Percentiles rank a stretch among this genome's conserved stretches.
Evolutionary conservation across 1,140 invertebrate genomes (phyloP).

Genomic region (Drosophila asahinai): DNA sequence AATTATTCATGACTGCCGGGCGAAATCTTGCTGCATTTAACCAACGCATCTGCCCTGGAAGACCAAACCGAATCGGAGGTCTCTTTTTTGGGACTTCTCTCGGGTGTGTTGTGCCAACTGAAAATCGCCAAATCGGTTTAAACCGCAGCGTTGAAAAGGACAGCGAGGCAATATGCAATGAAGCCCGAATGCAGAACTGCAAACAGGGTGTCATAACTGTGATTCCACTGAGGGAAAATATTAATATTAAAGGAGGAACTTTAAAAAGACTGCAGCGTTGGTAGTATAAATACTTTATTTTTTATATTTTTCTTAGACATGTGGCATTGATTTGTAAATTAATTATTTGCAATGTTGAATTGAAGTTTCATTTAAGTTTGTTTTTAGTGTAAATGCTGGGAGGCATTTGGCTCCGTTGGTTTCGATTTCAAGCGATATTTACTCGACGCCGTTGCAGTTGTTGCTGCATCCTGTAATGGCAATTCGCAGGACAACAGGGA

Average conservation of each 20-base stretch:
- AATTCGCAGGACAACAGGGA: slow-evolving; percentile 44
- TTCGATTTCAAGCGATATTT: slow-evolving; percentile 53
- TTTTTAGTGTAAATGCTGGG: slow-evolving; percentile 20
- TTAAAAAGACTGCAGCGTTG: neutral
- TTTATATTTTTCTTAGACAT: neutral
- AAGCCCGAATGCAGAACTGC: neutral
- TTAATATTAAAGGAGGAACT: no score
- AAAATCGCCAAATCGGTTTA: slow-evolving; percentile 68
- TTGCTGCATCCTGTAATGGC: slow-evolving; percentile 60
- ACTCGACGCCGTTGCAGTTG: slow-evolving; percentile 19
- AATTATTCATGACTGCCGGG: slow-evolving; percentile 69
- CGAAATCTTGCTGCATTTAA: slow-evolving; percentile 78
- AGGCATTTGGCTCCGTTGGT: slow-evolving; percentile 40
- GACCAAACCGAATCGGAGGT: slow-evolving; percentile 1
- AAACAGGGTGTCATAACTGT: slow-evolving; percentile 32
- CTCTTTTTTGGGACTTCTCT: neutral
- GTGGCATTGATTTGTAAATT: neutral
- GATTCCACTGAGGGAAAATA: slow-evolving; percentile 13
- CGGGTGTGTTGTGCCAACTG: slow-evolving; percentile 57
- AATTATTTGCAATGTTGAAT: no score
- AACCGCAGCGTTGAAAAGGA: slow-evolving; percentile 76
- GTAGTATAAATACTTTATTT: neutral
- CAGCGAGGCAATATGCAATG: slow-evolving; percentile 48
- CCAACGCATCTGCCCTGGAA: slow-evolving; percentile 18
- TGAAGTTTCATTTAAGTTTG: neutral